Base-by-base conservation (phyloP, 2,113 vertebrate species). In the cat (Felis catus) region DNA sequence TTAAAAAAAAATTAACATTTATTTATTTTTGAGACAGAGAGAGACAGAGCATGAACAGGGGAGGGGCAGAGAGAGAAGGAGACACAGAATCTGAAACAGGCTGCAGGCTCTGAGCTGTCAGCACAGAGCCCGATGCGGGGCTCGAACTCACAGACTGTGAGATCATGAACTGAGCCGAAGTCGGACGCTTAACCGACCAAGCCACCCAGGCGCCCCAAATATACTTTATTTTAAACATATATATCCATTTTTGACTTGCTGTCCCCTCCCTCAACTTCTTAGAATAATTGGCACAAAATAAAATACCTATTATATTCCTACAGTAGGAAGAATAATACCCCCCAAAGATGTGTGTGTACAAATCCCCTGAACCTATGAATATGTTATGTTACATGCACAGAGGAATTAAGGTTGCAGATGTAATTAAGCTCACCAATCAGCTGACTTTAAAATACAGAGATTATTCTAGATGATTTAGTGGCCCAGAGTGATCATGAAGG, bases 271-370 rank as follows among this genome's bases (percentile, higher is more conserved):
- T 74, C 27, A 61, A 14, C 8, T 89, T 66, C 11, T 51, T 6
- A 33, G 48, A 51, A 61, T 51, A 74, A 4, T 58, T 88, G 13
- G 0, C 0, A 63, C 10, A 55, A 15, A 21, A 71, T 33, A 71
- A 78, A 71, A 25, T 3, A 29, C 5, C 74, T 23, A 51, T 21
- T 36, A 18, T 29, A 13, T 12, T 5, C 8, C 45, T 65, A 29
- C 15, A 15, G 2, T 12, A 4, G 12, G 7, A 89, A 68, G 15
- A 86, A 76, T 41, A 61, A 61, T n/a, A 11, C 3, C 25, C 2
- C 5, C 19, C 51, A 68, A 33, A 83, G 5, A 25, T 65, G 2
- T 61, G 5, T 18, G 16, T 0, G 3, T 31, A 2, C 0, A 66
- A 51, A 27, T 68, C 39, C 33, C 16, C 58, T 33, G 3, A 66